phyloP scores from a whole-genome alignment of 2,888 invertebrate genomes.

The Dromius quadrimaculatus region DNA sequence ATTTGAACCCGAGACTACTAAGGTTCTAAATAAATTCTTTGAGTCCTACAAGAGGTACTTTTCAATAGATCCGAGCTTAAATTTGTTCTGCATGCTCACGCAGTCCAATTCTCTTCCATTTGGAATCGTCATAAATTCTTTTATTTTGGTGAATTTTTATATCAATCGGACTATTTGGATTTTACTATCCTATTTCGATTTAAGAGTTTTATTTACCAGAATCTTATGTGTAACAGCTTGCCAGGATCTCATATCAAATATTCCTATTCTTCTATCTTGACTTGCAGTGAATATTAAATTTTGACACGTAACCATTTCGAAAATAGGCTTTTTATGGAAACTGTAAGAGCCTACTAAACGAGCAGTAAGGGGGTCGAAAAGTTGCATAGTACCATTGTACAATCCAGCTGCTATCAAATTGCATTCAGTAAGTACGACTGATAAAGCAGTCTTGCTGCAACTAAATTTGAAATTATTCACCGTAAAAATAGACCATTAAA shows the following conservation, averaged over 20 bases:
- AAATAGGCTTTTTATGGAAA: constrained; percentile 38
- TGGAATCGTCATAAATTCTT: no score
- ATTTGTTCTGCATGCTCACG: no score
- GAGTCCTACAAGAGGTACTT: no score
- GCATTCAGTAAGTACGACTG: constrained; percentile 18
- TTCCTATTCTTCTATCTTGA: constrained; percentile 31
- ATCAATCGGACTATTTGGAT: not conserved
- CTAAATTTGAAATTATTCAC: constrained; percentile 8
- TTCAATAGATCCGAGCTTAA: no score
- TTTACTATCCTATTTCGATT: not conserved
- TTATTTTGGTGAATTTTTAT: no score
- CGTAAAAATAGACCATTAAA: not conserved
- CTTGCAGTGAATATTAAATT: constrained; percentile 27
- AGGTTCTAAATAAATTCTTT: no score
- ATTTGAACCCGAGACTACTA: no score
- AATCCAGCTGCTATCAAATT: constrained; percentile 38
- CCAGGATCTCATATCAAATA: constrained; percentile 33
- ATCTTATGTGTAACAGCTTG: constrained; percentile 20
- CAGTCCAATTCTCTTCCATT: no score
- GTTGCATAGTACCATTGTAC: constrained; percentile 25
- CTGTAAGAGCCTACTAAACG: constrained; percentile 5
- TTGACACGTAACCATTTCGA: constrained; percentile 25
- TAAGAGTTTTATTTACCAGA: constrained; percentile 14
- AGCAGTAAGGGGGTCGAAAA: constrained; percentile 13
- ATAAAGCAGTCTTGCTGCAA: constrained; percentile 24